Conservation (phyloP, 2,797 vertebrate genomes). For the Chelmon rostratus region DNA sequence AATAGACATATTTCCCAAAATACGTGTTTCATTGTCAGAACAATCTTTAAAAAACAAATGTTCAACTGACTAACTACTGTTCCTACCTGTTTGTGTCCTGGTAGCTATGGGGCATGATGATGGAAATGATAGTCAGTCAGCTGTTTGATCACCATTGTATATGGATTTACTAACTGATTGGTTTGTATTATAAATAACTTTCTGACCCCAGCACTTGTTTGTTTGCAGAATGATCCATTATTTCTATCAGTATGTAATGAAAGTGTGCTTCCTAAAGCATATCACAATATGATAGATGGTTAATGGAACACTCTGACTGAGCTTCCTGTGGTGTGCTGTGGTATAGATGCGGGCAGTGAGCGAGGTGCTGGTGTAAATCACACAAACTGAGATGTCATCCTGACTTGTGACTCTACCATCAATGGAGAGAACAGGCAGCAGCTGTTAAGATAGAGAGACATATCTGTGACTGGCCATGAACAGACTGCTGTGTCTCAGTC, state of each 20-base stretch:
- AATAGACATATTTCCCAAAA: no score
- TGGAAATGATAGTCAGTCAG: background rate
- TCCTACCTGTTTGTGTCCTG: background rate
- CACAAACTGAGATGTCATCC: constrained; percentile 17
- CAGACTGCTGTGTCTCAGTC: background rate
- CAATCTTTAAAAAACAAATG: background rate
- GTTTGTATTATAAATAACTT: background rate
- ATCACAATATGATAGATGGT: background rate
- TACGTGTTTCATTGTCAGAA: background rate
- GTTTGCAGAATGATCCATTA: constrained; percentile 10
- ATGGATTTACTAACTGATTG: background rate
- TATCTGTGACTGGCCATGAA: background rate
- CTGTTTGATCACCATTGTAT: background rate
- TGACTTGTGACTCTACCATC: constrained; percentile 3
- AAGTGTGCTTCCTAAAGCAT: background rate
- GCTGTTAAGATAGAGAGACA: background rate
- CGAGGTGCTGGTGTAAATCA: background rate
- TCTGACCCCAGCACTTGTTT: background rate
- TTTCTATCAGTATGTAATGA: constrained; percentile 1
- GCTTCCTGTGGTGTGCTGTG: no score
- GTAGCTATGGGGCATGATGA: background rate
- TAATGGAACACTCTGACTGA: background rate
- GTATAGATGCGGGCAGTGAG: no score
- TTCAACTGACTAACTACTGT: background rate
- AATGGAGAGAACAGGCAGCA: constrained; percentile 2